Evolutionary conservation across 2,888 invertebrate species (phyloP), one percentile per base, ranked within the genome.

Genomic region (Cataglyphis albicans): DNA sequence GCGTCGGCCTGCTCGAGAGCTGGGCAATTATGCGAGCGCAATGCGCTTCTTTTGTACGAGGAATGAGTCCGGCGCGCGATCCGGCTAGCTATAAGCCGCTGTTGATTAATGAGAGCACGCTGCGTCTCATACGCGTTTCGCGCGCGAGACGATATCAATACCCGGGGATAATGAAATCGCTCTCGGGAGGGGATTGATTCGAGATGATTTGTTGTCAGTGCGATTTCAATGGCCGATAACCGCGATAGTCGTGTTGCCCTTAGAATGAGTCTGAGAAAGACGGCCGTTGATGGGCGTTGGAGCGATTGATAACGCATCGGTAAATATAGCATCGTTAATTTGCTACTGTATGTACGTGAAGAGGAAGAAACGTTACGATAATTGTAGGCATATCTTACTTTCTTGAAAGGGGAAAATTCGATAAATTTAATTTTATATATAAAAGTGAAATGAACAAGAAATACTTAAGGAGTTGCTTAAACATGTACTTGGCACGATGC

Each of bases 1-100:
- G 35, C 38, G 59, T 48, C 59, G 59, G 15, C 21, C 59, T 73
- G 63, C 18, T 35, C 63, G 74, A 32, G 76, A 70, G 65, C 81
- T 12, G 57, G 21, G 89, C 87, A 88, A 88, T 88, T 88, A 88
- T 83, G 78, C 81, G 70, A 63, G 63, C 63, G 81, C 81, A 65
- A 52, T 63, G 81, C 21, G 21, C 21, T 81, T 83, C 86, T 87
- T 88, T 87, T 87, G 89, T 87, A 84, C 88, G 48, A 85, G 82
- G 84, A 83, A 88, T 81, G 88, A 86, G 81, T 84, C 86, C 63
- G 76, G 74, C 84, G 64, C 84, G 74, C 73, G 75, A 72, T 52
- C 61, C 67, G 57, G 12, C 52, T 38, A 52, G 67, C 41, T 52
- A 55, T 55, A 57, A 78, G 78, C 15, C 68, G 41, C 70, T 15